These are phyloP conservation scores for Hemicentrotus pulcherrimus DNA, from an alignment of 35 echinoderm and acorn worm genomes.

Conservation along the genomic window DNA sequence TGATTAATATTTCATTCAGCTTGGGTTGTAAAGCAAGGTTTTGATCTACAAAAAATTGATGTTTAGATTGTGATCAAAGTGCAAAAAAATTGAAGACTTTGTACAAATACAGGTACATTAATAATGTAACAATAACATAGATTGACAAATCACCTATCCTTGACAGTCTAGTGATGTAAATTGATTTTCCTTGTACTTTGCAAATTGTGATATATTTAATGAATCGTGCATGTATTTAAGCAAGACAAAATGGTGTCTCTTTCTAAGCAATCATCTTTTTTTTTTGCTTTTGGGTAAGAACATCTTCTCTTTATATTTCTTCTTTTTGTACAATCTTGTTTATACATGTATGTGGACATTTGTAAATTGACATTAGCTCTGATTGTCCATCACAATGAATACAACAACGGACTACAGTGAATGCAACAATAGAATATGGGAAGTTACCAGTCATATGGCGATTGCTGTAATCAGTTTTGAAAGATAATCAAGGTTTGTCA, in stretches of 20 bases:
- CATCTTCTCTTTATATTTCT: not conserved
- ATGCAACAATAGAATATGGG: not conserved
- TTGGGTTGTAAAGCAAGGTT: not conserved
- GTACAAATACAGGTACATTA: not conserved
- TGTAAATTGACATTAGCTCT: not conserved
- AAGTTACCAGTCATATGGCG: not conserved
- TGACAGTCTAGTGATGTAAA: not conserved
- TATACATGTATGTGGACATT: not conserved
- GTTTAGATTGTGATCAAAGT: not conserved
- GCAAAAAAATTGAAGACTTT: not conserved
- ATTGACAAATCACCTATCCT: not conserved
- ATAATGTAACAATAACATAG: not conserved
- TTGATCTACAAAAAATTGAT: not conserved
- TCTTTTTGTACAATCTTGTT: conserved; percentile 4
- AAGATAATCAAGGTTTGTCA: not conserved
- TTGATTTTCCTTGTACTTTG: not conserved
- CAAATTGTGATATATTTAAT: not conserved
- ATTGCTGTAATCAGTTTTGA: not conserved
- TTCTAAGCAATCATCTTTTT: not conserved
- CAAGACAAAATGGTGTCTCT: not conserved
- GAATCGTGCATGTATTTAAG: not conserved
- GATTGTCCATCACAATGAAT: not conserved
- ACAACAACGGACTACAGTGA: too few relatives aligned
- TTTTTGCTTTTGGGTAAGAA: not conserved
- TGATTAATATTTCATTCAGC: not conserved